Evolutionary conservation across 2,797 vertebrate species (phyloP).

Genomic region (Antennarius maculatus): DNA sequence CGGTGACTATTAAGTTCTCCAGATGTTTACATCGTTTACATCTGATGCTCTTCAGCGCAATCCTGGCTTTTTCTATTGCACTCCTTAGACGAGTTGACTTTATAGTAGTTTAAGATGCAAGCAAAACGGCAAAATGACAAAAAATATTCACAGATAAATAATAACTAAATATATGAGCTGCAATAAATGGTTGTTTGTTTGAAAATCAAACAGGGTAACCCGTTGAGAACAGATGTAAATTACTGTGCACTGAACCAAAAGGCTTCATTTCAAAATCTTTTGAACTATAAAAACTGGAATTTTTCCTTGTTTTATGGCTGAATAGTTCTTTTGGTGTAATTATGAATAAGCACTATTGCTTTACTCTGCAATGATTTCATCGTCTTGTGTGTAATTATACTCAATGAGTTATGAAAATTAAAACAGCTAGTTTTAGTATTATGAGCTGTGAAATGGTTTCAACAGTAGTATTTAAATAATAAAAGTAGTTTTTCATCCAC

Average conservation of each 20-base stretch:
- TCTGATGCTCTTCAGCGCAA: slow-evolving; percentile 10
- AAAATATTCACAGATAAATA: slow-evolving; percentile 26
- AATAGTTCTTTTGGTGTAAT: slow-evolving; percentile 2
- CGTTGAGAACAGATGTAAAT: slow-evolving; percentile 33
- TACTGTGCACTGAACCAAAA: slow-evolving; percentile 19
- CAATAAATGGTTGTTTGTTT: slow-evolving; percentile 25
- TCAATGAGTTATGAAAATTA: neutral
- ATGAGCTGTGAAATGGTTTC: neutral
- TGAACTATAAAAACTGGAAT: slow-evolving; percentile 11
- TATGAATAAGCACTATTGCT: neutral
- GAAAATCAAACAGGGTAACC: slow-evolving; percentile 23
- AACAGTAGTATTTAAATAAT: neutral
- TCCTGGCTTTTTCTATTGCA: neutral
- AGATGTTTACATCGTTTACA: slow-evolving; percentile 23
- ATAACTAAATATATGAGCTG: slow-evolving; percentile 24
- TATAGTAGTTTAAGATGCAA: slow-evolving; percentile 18
- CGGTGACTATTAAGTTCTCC: slow-evolving; percentile 27
- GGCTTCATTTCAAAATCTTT: slow-evolving; percentile 24
- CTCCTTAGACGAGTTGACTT: neutral
- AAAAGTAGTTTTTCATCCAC: neutral
- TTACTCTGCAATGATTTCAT: neutral
- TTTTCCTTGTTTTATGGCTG: neutral
- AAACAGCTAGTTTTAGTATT: neutral
- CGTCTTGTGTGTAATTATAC: neutral
- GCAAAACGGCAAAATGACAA: slow-evolving; percentile 13